Evolutionary conservation across 2,797 vertebrate species (phyloP).

Genomic region (Galaxias olidus): DNA sequence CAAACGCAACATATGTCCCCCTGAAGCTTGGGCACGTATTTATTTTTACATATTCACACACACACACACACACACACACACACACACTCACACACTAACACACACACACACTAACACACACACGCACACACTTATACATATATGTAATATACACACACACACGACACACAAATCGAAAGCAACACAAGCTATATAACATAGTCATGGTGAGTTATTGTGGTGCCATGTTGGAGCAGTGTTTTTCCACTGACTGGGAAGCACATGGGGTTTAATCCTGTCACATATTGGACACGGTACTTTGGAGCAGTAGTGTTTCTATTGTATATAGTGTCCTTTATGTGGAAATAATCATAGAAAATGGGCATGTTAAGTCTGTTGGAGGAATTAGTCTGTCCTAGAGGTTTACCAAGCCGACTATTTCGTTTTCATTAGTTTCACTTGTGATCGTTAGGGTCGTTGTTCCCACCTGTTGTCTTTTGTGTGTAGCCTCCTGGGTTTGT

Average conservation of each 20-base stretch:
- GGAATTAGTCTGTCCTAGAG: neutral
- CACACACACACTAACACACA: no score
- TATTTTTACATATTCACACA: neutral
- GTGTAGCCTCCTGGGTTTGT: no score
- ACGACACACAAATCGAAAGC: neutral
- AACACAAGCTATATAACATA: neutral
- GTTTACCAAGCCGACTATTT: no score
- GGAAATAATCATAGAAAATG: no score
- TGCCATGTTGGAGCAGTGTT: slow-evolving; percentile 41
- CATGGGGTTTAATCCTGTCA: slow-evolving; percentile 49
- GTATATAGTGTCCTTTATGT: no score
- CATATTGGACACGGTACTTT: slow-evolving; percentile 28
- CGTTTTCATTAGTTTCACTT: no score
- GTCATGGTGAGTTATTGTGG: slow-evolving; percentile 33
- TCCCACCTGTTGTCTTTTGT: no score
- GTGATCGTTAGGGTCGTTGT: no score
- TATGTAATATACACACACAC: neutral
- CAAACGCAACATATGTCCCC: no score
- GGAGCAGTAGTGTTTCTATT: no score
- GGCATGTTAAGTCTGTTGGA: slow-evolving; percentile 16
- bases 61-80: neutral
- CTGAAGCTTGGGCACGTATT: no score
- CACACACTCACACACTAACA: neutral
- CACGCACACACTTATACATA: slow-evolving; percentile 4
- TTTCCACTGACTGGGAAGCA: slow-evolving; percentile 41